Conservation (phyloP, 2,797 vertebrate genomes). For the Darevskia mixta region DNA sequence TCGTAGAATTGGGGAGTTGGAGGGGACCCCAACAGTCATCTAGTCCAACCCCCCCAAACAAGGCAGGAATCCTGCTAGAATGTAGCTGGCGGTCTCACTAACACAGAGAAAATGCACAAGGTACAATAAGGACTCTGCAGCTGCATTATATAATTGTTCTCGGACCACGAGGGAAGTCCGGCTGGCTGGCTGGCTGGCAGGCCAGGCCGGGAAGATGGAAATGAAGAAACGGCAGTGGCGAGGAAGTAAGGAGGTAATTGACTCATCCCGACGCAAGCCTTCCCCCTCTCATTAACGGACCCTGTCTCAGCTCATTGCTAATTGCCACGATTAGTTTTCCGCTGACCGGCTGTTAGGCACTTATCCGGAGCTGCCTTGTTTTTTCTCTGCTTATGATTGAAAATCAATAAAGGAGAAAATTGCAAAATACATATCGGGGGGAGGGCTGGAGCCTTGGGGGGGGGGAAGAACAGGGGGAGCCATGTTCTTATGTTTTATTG, state of each 20-base stretch:
- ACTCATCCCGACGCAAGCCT: conserved; percentile 3
- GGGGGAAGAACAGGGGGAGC: background rate
- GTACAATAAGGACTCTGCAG: background rate
- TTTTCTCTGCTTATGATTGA: conserved; percentile 3
- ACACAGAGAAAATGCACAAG: background rate
- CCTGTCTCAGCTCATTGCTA: background rate
- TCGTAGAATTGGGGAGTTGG: too few species aligned
- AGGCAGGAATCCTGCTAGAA: too few species aligned
- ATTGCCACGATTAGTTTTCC: conserved; percentile 20
- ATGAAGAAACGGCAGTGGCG: too few species aligned
- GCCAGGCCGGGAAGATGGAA: too few species aligned
- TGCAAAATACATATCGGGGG: background rate
- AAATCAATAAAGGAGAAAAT: conserved; percentile 37
- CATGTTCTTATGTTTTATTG: background rate
- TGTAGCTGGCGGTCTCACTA: too few species aligned
- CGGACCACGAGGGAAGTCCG: background rate
- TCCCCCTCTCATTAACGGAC: conserved; percentile 22
- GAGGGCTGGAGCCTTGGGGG: rapidly evolving
- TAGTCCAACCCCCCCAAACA: too few species aligned
- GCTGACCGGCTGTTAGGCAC: background rate
- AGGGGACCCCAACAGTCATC: too few species aligned
- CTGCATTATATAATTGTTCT: conserved; percentile 34
- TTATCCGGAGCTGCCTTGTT: background rate
- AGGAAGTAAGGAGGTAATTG: conserved; percentile 2
- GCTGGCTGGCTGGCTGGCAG: too few species aligned